phyloP scores from a whole-genome alignment of 2,797 vertebrate genomes.

The Ctenopoma kingsleyae region DNA sequence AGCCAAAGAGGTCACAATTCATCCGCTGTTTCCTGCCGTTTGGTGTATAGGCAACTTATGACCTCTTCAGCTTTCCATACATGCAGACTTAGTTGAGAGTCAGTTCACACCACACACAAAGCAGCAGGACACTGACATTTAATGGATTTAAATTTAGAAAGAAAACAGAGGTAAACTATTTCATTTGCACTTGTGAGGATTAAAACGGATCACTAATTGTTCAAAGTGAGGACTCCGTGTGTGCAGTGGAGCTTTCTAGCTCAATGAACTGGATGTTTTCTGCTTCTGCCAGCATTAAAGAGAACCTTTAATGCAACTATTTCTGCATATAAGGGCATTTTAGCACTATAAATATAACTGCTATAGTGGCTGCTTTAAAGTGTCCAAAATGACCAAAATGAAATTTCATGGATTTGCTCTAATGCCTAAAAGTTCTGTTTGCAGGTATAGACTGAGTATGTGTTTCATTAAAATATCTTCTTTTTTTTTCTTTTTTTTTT shows the following conservation, averaged over 20 bases:
- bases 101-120: slow-evolving; percentile 19
- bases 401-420: neutral
- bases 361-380: neutral
- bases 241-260: slow-evolving; percentile 29
- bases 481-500: no score
- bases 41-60: no score
- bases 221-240: slow-evolving; percentile 25
- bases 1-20: no score
- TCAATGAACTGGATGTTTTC: slow-evolving; percentile 28
- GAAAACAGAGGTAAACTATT: slow-evolving; percentile 46
- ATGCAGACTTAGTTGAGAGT: neutral
- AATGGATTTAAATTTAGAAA: slow-evolving; percentile 57
- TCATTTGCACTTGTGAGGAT: slow-evolving; percentile 57
- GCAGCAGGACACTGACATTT: slow-evolving; percentile 19
- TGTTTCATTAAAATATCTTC: no score
- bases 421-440: neutral
- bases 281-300: slow-evolving; percentile 31
- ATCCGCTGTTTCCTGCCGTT: no score
- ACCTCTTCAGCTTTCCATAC: no score
- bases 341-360: neutral
- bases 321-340: slow-evolving; percentile 1
- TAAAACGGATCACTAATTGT: slow-evolving; percentile 48
- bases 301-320: slow-evolving; percentile 23
- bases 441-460: no score
- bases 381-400: neutral